phyloP scores from a whole-genome alignment of 2,888 invertebrate genomes.

The Petrolisthes manimaculis region DNA sequence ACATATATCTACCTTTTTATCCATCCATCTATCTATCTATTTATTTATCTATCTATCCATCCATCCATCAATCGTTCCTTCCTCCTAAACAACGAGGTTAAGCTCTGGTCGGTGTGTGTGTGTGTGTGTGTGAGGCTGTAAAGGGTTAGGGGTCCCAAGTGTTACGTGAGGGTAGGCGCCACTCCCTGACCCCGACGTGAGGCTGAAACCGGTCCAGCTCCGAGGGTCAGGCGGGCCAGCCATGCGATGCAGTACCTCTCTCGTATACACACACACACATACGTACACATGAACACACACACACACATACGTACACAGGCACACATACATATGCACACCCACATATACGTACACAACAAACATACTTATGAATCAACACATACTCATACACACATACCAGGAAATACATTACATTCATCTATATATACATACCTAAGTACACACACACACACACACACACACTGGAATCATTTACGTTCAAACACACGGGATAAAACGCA shows the following conservation, averaged over 20 bases:
- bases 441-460: slow-evolving; percentile 9
- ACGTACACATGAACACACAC: background rate
- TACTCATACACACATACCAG: background rate
- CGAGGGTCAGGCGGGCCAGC: slow-evolving; percentile 39
- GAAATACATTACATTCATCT: background rate
- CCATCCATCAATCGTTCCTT: too few species aligned
- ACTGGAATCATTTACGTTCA: background rate
- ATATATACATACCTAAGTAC: background rate
- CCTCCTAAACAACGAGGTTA: too few species aligned
- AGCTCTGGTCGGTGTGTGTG: background rate
- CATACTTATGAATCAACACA: background rate
- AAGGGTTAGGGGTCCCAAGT: slow-evolving; percentile 21
- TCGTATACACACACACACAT: background rate
- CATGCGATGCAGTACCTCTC: slow-evolving; percentile 23
- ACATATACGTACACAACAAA: background rate
- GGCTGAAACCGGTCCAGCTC: slow-evolving; percentile 51
- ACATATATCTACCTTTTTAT: too few species aligned
- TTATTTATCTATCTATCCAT: too few species aligned
- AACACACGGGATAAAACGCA: background rate
- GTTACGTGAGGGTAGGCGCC: slow-evolving; percentile 19
- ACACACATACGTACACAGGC: background rate
- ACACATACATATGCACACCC: background rate
- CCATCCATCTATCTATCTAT: too few species aligned
- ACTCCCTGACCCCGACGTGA: background rate
- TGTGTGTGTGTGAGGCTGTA: background rate